Percentiles rank a stretch among this genome's conserved stretches.
These are phyloP conservation scores for Damaliscus lunatus DNA, from an alignment of 2,113 vertebrate genomes.

Conservation along the genomic window DNA sequence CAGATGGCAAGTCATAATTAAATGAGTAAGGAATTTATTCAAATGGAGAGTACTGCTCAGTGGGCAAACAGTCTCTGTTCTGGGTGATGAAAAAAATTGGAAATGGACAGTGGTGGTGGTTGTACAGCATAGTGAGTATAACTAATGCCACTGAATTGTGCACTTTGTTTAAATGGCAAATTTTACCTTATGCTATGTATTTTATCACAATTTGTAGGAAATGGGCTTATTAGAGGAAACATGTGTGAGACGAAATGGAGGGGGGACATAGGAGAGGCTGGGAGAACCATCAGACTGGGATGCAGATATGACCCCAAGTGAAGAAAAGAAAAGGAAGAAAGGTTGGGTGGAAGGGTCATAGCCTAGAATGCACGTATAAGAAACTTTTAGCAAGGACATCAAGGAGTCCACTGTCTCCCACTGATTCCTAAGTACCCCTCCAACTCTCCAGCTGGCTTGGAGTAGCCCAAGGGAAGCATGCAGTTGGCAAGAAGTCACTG, in stretches of 20 bases:
- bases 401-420: background rate
- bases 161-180: background rate
- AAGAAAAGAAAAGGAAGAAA: background rate
- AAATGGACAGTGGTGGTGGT: background rate
- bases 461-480: background rate
- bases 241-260: background rate
- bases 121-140: background rate
- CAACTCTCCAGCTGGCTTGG: background rate
- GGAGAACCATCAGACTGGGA: background rate
- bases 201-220: background rate
- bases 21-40: background rate
- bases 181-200: background rate
- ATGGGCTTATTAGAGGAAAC: background rate
- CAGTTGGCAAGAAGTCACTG: background rate
- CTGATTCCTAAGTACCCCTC: background rate
- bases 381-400: background rate
- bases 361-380: background rate
- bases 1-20: constrained; percentile 8
- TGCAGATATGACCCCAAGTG: background rate
- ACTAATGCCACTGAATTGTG: background rate
- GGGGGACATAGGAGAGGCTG: background rate
- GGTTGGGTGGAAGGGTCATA: background rate
- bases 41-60: background rate
- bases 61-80: background rate
- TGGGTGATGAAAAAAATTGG: background rate